These are phyloP conservation scores for Athalia cordata DNA, from an alignment of 2,888 invertebrate species.

Conservation along the genomic window DNA sequence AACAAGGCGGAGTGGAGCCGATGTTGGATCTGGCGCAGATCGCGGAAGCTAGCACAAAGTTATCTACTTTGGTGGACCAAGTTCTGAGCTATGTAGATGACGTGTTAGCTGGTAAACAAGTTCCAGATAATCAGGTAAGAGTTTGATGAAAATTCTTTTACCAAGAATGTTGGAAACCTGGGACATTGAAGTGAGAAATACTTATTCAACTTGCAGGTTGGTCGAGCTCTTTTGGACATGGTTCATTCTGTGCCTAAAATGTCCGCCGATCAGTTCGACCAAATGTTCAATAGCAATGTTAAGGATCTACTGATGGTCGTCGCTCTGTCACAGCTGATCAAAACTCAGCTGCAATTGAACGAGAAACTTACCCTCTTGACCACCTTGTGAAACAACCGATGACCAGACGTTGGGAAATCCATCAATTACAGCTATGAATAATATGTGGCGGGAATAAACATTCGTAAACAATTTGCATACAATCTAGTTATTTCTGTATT, in stretches of 20 bases:
- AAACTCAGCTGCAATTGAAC: slow-evolving; percentile 96
- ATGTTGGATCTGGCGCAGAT: slow-evolving; percentile 87
- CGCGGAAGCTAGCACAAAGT: slow-evolving; percentile 87
- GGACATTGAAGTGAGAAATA: neutral
- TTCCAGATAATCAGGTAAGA: slow-evolving; percentile 83
- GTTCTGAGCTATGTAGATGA: slow-evolving; percentile 93
- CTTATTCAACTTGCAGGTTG: slow-evolving; percentile 74
- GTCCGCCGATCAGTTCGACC: slow-evolving; percentile 91
- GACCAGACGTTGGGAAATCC: neutral
- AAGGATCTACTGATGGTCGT: slow-evolving; percentile 98
- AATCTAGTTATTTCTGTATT: neutral
- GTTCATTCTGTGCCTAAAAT: slow-evolving; percentile 95
- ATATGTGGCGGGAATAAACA: slow-evolving; percentile 18
- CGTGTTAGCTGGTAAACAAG: slow-evolving; percentile 86
- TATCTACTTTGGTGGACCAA: slow-evolving; percentile 85
- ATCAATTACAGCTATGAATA: slow-evolving; percentile 9
- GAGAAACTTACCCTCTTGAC: slow-evolving; percentile 94
- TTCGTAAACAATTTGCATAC: neutral
- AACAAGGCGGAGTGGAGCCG: slow-evolving; percentile 80
- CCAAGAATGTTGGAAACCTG: neutral
- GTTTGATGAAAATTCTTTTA: neutral
- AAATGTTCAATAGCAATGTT: slow-evolving; percentile 96
- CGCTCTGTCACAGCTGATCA: slow-evolving; percentile 95
- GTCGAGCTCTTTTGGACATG: slow-evolving; percentile 91
- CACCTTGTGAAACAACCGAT: slow-evolving; percentile 74